Percentiles rank a stretch among this genome's conserved stretches.
phyloP scores from a whole-genome alignment of 2,113 vertebrate genomes.

The Syngnathus floridae region DNA sequence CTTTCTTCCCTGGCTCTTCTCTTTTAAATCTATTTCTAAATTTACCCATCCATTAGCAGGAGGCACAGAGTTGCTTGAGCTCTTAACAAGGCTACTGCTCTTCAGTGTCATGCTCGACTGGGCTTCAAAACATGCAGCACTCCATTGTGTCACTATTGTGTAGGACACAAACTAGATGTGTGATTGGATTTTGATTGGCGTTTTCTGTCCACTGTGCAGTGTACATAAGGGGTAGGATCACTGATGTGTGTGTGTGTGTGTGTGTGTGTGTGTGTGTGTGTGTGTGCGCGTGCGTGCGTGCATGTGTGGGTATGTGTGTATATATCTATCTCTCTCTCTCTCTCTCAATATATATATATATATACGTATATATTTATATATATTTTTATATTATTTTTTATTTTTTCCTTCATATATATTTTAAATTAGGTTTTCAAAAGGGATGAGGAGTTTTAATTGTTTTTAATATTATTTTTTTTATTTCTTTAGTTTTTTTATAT shows the following conservation, averaged over 20 bases:
- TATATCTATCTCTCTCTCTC: too few relatives aligned
- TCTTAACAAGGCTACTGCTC: slow-evolving; percentile 57
- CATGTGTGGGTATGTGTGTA: neutral
- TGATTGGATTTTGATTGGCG: slow-evolving; percentile 24
- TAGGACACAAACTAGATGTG: slow-evolving; percentile 4
- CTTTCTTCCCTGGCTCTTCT: slow-evolving; percentile 23
- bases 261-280: neutral
- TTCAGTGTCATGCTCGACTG: slow-evolving; percentile 54
- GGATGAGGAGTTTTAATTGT: too few relatives aligned
- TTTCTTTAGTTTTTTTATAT: too few relatives aligned
- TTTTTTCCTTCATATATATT: too few relatives aligned
- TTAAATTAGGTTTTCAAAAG: too few relatives aligned
- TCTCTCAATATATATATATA: too few relatives aligned
- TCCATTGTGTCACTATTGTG: slow-evolving; percentile 54
- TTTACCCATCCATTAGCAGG: slow-evolving; percentile 61
- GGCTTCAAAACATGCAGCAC: slow-evolving; percentile 48
- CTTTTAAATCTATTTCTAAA: slow-evolving; percentile 59
- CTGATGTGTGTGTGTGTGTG: neutral
- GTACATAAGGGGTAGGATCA: neutral
- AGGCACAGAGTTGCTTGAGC: slow-evolving; percentile 45
- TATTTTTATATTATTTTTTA: too few relatives aligned
- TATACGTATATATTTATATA: too few relatives aligned
- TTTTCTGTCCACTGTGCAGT: neutral
- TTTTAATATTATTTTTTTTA: too few relatives aligned
- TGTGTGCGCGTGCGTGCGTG: too few relatives aligned